A percentile compares a stretch with the other conserved stretches of the same genome.
Conservation (phyloP, 92 coral and sea anemone species). For the Nematostella vectensis region DNA sequence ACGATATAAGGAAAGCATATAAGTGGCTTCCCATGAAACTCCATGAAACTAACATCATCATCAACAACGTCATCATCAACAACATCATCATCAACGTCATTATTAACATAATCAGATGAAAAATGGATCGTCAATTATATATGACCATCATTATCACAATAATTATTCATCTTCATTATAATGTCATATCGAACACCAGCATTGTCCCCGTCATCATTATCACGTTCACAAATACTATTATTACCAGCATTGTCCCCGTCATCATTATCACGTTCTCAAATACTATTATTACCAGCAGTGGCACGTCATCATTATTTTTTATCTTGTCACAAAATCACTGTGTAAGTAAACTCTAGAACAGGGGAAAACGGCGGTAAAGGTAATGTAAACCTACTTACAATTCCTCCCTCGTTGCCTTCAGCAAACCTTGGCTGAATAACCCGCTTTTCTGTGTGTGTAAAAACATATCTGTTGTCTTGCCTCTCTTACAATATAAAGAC, state of each 20-base stretch:
- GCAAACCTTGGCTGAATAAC: conserved; percentile 30
- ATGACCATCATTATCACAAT: background rate
- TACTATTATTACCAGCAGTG: too few species aligned
- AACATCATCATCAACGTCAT: background rate
- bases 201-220: too few species aligned
- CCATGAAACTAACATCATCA: background rate
- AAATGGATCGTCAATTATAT: background rate
- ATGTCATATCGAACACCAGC: too few species aligned
- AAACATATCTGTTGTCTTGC: background rate
- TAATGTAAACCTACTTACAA: conserved; percentile 58
- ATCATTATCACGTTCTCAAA: too few species aligned
- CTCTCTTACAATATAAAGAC: background rate
- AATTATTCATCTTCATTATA: too few species aligned
- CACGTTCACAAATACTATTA: too few species aligned
- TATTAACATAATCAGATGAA: background rate
- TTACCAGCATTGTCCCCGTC: too few species aligned
- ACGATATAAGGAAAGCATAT: background rate
- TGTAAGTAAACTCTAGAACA: too few species aligned
- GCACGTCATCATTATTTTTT: too few species aligned
- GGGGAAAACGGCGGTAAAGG: too few species aligned
- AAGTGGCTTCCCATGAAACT: too few species aligned
- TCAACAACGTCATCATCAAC: background rate
- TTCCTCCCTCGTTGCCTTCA: conserved; percentile 44
- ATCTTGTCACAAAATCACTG: too few species aligned
- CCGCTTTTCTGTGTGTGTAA: conserved; percentile 24